Evolutionary conservation across 2,888 invertebrate genomes (phyloP).

Genomic region (Melangyna quadrimaculata): DNA sequence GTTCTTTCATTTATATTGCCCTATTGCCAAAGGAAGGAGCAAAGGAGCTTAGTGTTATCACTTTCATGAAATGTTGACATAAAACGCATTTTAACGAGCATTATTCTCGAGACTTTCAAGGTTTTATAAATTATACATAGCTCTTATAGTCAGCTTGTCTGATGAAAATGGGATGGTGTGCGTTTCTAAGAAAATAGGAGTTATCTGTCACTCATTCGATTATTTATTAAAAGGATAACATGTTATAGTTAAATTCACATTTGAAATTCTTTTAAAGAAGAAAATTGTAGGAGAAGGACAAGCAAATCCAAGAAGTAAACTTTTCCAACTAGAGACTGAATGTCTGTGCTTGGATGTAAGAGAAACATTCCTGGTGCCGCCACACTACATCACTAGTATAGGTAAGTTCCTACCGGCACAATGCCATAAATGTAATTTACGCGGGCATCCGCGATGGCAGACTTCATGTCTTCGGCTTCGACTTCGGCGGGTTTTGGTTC

Average conservation of each 20-base stretch:
- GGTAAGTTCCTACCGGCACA: slow-evolving; percentile 68
- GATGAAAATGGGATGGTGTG: neutral
- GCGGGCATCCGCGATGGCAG: slow-evolving; percentile 72
- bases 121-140: no score
- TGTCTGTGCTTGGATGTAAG: slow-evolving; percentile 53
- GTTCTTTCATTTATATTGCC: neutral
- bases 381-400: slow-evolving; percentile 65
- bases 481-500: slow-evolving; percentile 27
- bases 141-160: neutral
- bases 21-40: neutral
- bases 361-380: slow-evolving; percentile 58
- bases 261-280: no score
- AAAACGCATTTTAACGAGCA: slow-evolving; percentile 16
- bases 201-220: neutral
- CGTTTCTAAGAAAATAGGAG: neutral
- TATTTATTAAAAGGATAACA: neutral
- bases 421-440: slow-evolving; percentile 72
- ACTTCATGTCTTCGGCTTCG: slow-evolving; percentile 72
- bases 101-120: neutral
- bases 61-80: neutral
- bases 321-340: slow-evolving; percentile 64
- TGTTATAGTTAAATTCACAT: neutral
- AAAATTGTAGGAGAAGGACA: neutral
- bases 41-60: neutral
- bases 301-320: slow-evolving; percentile 44